Conservation (phyloP, 37 sponge, comb jelly and placozoan species). For the Cladorhizidae sp. region DNA sequence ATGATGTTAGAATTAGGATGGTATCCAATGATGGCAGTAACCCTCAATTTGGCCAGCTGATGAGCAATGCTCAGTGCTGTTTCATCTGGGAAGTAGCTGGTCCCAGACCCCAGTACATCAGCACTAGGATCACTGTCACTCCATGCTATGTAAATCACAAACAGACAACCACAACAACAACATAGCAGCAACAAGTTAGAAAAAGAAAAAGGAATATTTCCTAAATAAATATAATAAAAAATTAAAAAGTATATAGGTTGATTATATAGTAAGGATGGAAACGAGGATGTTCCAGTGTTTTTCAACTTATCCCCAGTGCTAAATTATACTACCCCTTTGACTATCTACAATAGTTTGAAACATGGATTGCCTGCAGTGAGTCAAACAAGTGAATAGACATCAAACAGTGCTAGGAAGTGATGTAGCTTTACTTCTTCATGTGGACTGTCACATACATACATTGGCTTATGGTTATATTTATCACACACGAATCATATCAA, state of each 20-base stretch:
- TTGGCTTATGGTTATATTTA: too few relatives aligned
- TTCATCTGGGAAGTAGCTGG: constrained; percentile 55
- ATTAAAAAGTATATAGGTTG: neutral
- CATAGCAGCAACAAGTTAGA: neutral
- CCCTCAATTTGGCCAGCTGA: constrained; percentile 46
- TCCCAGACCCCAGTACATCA: constrained; percentile 74
- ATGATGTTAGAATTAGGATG: constrained; percentile 45
- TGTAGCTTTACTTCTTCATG: too few relatives aligned
- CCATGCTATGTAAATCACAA: too few relatives aligned
- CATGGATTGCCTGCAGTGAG: too few relatives aligned
- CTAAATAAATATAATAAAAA: neutral
- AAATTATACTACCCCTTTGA: too few relatives aligned
- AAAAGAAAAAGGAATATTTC: neutral
- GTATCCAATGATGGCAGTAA: constrained; percentile 57
- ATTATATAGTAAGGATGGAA: neutral
- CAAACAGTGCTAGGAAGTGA: too few relatives aligned
- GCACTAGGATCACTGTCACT: constrained; percentile 54
- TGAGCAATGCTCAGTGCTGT: constrained; percentile 44
- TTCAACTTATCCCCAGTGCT: too few relatives aligned
- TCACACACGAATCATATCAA: too few relatives aligned
- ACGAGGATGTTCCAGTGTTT: neutral
- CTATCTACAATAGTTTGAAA: too few relatives aligned
- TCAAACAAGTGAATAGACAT: too few relatives aligned
- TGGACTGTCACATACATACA: too few relatives aligned
- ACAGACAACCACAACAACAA: too few relatives aligned